These are phyloP conservation scores for Epinephelus lanceolatus DNA, from an alignment of 2,113 vertebrate species.

Conservation along the genomic window DNA sequence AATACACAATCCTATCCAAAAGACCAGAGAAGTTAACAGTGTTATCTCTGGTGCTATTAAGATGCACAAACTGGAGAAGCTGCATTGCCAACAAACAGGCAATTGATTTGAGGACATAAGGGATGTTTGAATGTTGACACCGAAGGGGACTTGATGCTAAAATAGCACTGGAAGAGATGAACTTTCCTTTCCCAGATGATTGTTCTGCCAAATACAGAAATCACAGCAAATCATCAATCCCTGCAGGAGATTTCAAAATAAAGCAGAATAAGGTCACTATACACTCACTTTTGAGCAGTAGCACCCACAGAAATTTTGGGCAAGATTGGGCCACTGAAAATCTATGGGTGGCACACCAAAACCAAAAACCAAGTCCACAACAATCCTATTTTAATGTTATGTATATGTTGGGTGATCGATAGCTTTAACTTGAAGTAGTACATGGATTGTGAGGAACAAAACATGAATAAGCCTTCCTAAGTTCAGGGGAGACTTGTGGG, in stretches of 20 bases:
- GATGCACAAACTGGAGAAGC: conserved; percentile 19
- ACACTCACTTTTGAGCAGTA: background rate
- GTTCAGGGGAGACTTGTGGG: too few species aligned
- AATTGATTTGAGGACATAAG: conserved; percentile 34
- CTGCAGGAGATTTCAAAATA: conserved; percentile 18
- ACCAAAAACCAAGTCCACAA: too few species aligned
- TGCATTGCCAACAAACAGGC: background rate
- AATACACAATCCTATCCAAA: conserved; percentile 42
- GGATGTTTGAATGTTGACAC: conserved; percentile 19
- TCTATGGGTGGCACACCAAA: too few species aligned
- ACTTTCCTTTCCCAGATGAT: conserved; percentile 11
- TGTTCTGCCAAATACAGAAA: conserved; percentile 32
- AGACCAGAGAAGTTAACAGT: conserved; percentile 9
- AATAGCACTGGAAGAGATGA: conserved; percentile 32
- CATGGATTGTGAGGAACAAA: too few species aligned
- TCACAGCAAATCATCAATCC: conserved; percentile 13
- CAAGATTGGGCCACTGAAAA: too few species aligned
- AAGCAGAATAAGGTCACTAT: conserved; percentile 41
- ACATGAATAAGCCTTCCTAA: too few species aligned
- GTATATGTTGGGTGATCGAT: too few species aligned
- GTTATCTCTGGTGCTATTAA: conserved; percentile 47
- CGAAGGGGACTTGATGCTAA: conserved; percentile 22
- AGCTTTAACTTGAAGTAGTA: too few species aligned
- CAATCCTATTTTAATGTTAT: too few species aligned
- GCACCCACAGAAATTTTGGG: too few species aligned